phyloP scores from a whole-genome alignment of 2,797 vertebrate species.

The Fistularia commersonii region DNA sequence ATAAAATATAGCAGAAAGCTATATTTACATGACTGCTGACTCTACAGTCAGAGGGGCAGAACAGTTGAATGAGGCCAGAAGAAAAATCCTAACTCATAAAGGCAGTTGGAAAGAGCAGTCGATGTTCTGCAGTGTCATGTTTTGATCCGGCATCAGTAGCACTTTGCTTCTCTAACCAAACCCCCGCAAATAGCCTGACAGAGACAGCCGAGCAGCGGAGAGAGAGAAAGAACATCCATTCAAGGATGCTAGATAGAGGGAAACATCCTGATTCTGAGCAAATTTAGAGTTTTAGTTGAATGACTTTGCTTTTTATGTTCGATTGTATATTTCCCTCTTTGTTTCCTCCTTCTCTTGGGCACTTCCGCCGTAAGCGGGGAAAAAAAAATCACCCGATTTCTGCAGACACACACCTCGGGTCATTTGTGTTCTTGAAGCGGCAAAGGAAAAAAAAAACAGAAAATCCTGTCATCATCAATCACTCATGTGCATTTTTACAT shows the following conservation, averaged over 20 bases:
- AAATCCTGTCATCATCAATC: too few relatives aligned
- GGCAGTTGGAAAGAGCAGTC: slow-evolving; percentile 52
- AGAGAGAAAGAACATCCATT: slow-evolving; percentile 22
- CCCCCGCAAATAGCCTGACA: slow-evolving; percentile 34
- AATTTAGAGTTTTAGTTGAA: slow-evolving; percentile 26
- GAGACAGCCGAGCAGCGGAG: slow-evolving; percentile 17
- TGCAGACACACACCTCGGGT: slow-evolving; percentile 57
- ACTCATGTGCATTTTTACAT: too few relatives aligned
- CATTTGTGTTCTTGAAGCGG: slow-evolving; percentile 40
- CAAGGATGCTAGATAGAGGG: slow-evolving; percentile 28
- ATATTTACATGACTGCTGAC: slow-evolving; percentile 17
- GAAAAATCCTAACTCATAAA: slow-evolving; percentile 36
- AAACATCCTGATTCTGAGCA: slow-evolving; percentile 22
- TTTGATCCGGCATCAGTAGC: slow-evolving; percentile 49
- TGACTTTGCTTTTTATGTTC: slow-evolving; percentile 38
- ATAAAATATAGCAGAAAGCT: background rate
- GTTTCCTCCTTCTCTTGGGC: slow-evolving; percentile 6
- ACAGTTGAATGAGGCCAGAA: slow-evolving; percentile 14
- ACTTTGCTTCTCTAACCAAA: slow-evolving; percentile 28
- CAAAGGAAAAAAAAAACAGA: slow-evolving; percentile 23
- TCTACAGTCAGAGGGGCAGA: slow-evolving; percentile 6
- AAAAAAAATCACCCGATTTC: slow-evolving; percentile 58
- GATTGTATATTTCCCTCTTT: slow-evolving; percentile 13
- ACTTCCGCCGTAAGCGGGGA: slow-evolving; percentile 25
- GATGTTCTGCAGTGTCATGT: slow-evolving; percentile 42